Evolutionary conservation across 2,888 invertebrate genomes (phyloP), one percentile per base, ranked within the genome.

Genomic region (Leptopilina syphax): DNA sequence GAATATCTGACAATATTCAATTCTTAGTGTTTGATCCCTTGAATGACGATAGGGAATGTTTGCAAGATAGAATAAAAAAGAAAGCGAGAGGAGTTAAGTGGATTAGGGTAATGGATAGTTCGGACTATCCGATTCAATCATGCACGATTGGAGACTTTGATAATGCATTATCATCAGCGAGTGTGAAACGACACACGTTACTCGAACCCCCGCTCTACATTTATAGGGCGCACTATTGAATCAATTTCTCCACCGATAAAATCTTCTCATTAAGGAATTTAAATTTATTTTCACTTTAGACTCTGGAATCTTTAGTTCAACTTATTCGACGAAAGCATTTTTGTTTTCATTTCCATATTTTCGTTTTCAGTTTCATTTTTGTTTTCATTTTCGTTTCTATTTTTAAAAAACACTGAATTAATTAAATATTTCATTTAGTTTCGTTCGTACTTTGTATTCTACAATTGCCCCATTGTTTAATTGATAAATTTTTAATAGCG

Each of bases 51-150:
- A 41, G n/a, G 79, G 50, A 50, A 78, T 81, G 83, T 86, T 83
- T 86, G 86, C 87, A 85, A 86, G 83, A 87, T 86, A 86, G 87
- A 44, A 44, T 44, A 8, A 87, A 85, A 80, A 83, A 82, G 50
- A 50, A 50, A 50, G 50, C 50, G 2, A 83, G 79, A 79, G 80
- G 85, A 80, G 90, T 86, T 88, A 90, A 90, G 90, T 89, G 90
- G 89, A 90, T 89, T 88, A 88, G 85, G 83, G 87, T 89, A 90
- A 90, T 90, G 89, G 88, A 90, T 90, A 88, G 86, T 80, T 65
- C 83, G 83, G 83, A 85, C 84, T 83, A 87, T 87, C 84, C 82
- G 84, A 82, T 86, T 83, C 82, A 86, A 86, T 86, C 85, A 84
- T 79, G 80, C 81, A 79, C 80, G 87, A 88, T 86, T 81, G 78